Conservation (phyloP, 2,797 vertebrate genomes). For the Gymnodraco acuticeps region DNA sequence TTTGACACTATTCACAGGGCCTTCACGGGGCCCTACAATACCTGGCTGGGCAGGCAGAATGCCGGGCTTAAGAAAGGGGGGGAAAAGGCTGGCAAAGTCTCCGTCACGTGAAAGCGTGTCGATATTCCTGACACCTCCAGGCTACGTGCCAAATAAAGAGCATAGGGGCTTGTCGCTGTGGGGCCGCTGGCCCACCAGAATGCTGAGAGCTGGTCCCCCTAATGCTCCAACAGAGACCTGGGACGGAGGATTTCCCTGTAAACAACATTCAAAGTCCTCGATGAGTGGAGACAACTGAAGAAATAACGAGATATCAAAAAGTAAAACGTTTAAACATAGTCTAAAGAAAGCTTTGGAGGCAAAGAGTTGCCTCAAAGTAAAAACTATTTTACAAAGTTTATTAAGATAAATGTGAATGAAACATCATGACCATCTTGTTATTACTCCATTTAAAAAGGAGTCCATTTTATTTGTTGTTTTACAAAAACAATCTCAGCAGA, state of each 20-base stretch:
- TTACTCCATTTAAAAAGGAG: not conserved
- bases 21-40: conserved; percentile 87
- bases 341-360: not conserved
- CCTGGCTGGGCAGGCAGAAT: conserved; percentile 88
- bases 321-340: not conserved
- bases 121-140: conserved; percentile 89
- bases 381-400: conserved; percentile 4
- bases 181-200: conserved; percentile 76
- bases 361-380: not conserved
- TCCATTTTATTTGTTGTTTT: too few species aligned
- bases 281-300: conserved; percentile 24
- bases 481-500: too few species aligned
- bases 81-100: conserved; percentile 82
- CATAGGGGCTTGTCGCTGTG: conserved; percentile 80
- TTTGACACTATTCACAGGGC: conserved; percentile 90
- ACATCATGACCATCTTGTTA: not conserved
- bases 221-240: conserved; percentile 64
- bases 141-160: conserved; percentile 85
- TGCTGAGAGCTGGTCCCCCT: conserved; percentile 74
- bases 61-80: conserved; percentile 82
- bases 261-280: conserved; percentile 62
- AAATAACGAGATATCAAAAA: conserved; percentile 11
- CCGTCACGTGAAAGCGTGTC: conserved; percentile 90
- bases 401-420: conserved; percentile 6
- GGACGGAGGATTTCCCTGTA: conserved; percentile 52